Evolutionary conservation across 1,140 invertebrate species (phyloP).

Genomic region (Drosophila novamexicana): DNA sequence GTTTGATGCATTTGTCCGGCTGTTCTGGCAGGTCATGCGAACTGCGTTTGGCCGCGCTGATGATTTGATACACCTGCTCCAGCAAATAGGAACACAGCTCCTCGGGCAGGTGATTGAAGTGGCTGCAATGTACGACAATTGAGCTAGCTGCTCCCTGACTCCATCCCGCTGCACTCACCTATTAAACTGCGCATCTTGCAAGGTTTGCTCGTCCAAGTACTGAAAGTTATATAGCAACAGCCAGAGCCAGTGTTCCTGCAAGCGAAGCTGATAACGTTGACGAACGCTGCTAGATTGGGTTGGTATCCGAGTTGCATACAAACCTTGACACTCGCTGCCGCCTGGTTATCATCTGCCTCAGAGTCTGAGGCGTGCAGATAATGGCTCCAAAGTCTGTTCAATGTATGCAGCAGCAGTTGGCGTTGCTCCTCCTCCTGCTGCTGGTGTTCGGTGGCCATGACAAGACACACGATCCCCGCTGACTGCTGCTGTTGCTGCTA

Average conservation of each 20-base stretch:
- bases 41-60: slow-evolving; percentile 66
- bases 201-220: slow-evolving; percentile 55
- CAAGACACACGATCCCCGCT: slow-evolving; percentile 37
- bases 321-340: slow-evolving; percentile 76
- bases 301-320: slow-evolving; percentile 44
- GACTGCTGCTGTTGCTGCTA: slow-evolving; percentile 1
- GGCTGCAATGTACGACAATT: slow-evolving; percentile 32
- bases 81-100: slow-evolving; percentile 73
- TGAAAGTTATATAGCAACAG: slow-evolving; percentile 75
- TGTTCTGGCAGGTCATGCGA: slow-evolving; percentile 52
- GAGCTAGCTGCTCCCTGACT: background rate
- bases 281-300: background rate
- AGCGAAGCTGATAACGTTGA: slow-evolving; percentile 45
- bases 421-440: slow-evolving; percentile 44
- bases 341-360: slow-evolving; percentile 48
- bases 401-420: slow-evolving; percentile 61
- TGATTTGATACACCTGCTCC: slow-evolving; percentile 77
- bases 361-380: slow-evolving; percentile 65
- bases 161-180: slow-evolving; percentile 39
- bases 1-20: slow-evolving; percentile 63
- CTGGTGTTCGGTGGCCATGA: slow-evolving; percentile 43
- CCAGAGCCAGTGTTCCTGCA: slow-evolving; percentile 78
- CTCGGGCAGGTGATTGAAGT: slow-evolving; percentile 76
- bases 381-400: slow-evolving; percentile 72
- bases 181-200: slow-evolving; percentile 60